Conservation (phyloP, 2,888 invertebrate genomes). For the Mesodorylaimus sp. region DNA sequence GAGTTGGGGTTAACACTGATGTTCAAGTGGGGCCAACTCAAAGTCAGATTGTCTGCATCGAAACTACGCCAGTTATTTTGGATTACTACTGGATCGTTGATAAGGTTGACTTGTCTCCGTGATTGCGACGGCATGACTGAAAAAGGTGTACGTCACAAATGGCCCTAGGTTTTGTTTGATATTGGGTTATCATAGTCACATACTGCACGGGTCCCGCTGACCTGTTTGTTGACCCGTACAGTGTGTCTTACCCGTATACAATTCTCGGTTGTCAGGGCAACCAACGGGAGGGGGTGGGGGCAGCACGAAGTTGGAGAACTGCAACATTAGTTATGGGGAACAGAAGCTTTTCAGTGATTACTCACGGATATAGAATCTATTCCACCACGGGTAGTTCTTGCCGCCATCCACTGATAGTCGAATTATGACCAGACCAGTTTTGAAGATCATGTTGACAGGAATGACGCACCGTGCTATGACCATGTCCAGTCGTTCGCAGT, state of each 20-base stretch:
- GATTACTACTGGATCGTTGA: conserved; percentile 17
- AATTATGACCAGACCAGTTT: conserved; percentile 15
- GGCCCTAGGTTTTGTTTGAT: no score
- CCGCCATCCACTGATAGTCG: conserved; percentile 19
- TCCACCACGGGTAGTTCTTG: conserved; percentile 20
- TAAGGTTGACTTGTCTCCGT: conserved; percentile 13
- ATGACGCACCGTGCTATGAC: conserved; percentile 19
- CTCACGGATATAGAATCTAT: conserved; percentile 16
- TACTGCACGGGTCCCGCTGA: no score
- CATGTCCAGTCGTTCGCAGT: conserved; percentile 16
- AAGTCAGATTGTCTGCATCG: conserved; percentile 14
- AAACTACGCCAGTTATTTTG: conserved; percentile 15
- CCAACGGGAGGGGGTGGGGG: no score
- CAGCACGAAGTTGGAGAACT: no score
- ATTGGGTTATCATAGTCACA: no score
- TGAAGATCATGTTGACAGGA: conserved; percentile 17
- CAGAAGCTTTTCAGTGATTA: not conserved
- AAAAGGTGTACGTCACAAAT: not conserved
- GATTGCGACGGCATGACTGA: conserved; percentile 7
- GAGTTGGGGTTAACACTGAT: conserved; percentile 21
- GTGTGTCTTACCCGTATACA: no score
- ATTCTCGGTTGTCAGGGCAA: no score
- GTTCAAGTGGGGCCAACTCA: conserved; percentile 17
- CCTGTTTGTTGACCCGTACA: no score
- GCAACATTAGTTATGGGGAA: no score